phyloP scores from a whole-genome alignment of 2,888 invertebrate species.

The Corythucha ciliata region DNA sequence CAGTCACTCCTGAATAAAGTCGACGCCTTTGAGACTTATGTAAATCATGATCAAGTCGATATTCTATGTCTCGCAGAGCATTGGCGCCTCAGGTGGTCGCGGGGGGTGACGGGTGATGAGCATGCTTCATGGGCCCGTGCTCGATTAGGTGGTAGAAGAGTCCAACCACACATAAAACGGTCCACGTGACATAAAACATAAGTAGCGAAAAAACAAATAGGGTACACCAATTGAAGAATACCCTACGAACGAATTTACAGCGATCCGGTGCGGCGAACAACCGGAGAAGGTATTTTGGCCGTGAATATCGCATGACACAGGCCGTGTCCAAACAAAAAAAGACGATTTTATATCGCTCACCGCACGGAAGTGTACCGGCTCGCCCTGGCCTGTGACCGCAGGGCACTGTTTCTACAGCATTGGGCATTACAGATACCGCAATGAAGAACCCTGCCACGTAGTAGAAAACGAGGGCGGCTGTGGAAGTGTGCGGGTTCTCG shows the following conservation, averaged over 20 bases:
- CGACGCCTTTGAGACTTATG: too few relatives aligned
- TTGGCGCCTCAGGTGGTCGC: too few relatives aligned
- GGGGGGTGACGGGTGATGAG: too few relatives aligned
- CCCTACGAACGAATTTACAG: constrained; percentile 92
- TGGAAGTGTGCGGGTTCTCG: constrained; percentile 98
- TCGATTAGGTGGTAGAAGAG: too few relatives aligned
- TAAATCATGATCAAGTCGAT: too few relatives aligned
- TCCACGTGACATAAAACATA: too few relatives aligned
- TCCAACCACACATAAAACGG: too few relatives aligned
- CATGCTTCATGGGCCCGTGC: too few relatives aligned
- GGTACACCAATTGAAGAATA: too few relatives aligned
- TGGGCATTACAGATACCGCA: constrained; percentile 97
- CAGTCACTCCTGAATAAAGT: too few relatives aligned
- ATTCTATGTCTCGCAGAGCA: too few relatives aligned
- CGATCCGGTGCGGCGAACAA: constrained; percentile 97
- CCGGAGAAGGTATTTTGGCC: constrained; percentile 85
- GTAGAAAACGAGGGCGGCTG: constrained; percentile 96
- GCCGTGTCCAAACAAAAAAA: constrained; percentile 99
- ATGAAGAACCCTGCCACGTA: constrained; percentile 99
- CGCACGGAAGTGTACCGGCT: constrained; percentile 84
- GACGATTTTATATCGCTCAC: constrained; percentile 93
- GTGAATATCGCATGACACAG: constrained; percentile 99
- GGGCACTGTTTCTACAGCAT: constrained; percentile 95
- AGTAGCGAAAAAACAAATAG: too few relatives aligned
- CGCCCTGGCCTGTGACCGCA: constrained; percentile 81